Base-by-base conservation (phyloP, 2,113 vertebrate genomes). In the Vombatus ursinus region DNA sequence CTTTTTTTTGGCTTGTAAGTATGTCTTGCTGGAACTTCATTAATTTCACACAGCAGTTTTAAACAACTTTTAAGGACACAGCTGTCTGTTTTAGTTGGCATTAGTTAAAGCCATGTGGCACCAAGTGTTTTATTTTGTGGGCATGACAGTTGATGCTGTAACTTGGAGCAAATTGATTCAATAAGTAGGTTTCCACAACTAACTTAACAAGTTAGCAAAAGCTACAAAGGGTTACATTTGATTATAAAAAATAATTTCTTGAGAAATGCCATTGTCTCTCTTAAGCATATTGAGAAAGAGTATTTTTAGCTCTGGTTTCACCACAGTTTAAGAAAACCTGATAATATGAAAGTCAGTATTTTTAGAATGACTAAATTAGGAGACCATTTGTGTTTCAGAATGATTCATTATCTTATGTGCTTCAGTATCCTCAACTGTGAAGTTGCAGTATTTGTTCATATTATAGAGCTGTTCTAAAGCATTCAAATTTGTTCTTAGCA, bases 301-400 rank as follows among this genome's bases (percentile, higher is more conserved):
- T 91, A 44, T 90, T 94, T 48, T 96, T 96, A 49, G 49, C 7
- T 93, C 90, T 93, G 50, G 31, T 90, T 90, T 3, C 48, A 93
- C 44, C 47, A 90, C 91, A 22, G 92, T 94, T 96, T 57, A 96
- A 91, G 12, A 44, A 57, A 93, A 93, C 0, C 26, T 47, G 90
- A 89, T 52, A 92, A 96, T 95, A 96, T 37, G 47, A 25, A 93
- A 96, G 94, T 9, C n/a, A 90, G 0, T 94, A 89, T 92, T 93
- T 97, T 61, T 1, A 89, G 68, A 92, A 95, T 26, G 91, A 61
- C 11, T 93, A 47, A 31, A 90, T 89, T 92, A 90, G 61, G 31
- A 90, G 28, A 23, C 37, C 68, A 84, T 84, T 44, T 93, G 23
- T 50, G 93, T 92, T 48, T 96, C 22, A 94, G 49, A 94, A 54